phyloP scores from a whole-genome alignment of 2,888 invertebrate species.

The Drosophila anomelani region DNA sequence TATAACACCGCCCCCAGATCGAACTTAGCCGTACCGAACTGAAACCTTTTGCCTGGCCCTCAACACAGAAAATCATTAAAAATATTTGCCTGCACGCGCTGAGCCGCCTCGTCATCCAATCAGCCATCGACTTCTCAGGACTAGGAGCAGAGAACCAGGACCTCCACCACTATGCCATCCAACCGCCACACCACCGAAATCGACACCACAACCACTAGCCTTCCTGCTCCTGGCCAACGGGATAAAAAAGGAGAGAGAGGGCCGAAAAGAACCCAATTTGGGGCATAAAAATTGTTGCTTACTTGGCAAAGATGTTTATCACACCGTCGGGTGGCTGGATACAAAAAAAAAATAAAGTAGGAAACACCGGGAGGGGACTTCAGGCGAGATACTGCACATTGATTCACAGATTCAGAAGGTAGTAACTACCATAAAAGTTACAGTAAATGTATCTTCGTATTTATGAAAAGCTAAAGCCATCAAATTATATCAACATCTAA shows the following conservation, averaged over 20 bases:
- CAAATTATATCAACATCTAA: neutral
- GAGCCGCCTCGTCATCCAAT: constrained; percentile 76
- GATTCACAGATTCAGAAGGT: constrained; percentile 1
- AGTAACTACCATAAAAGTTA: neutral
- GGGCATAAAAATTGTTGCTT: constrained; percentile 83
- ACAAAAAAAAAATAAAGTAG: constrained; percentile 40
- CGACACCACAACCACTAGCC: constrained; percentile 24
- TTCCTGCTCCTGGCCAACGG: constrained; percentile 15
- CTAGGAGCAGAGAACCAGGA: constrained; percentile 14
- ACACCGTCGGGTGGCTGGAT: constrained; percentile 59
- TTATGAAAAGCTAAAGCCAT: too few species aligned
- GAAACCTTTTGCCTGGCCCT: constrained; percentile 52
- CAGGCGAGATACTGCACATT: constrained; percentile 22
- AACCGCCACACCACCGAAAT: neutral
- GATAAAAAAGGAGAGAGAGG: constrained; percentile 16
- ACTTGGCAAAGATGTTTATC: constrained; percentile 83
- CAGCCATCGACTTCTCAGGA: constrained; percentile 52
- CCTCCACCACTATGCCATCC: constrained; percentile 1
- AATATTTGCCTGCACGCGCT: constrained; percentile 79
- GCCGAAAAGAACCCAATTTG: constrained; percentile 77
- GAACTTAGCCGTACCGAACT: constrained; percentile 50
- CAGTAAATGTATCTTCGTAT: too few species aligned
- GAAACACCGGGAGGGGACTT: constrained; percentile 20
- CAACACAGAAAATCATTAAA: constrained; percentile 72
- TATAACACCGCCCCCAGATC: constrained; percentile 48